Evolutionary conservation across 2,888 invertebrate species (phyloP), one percentile per base, ranked within the genome.

Genomic region (Pheosia tremula): DNA sequence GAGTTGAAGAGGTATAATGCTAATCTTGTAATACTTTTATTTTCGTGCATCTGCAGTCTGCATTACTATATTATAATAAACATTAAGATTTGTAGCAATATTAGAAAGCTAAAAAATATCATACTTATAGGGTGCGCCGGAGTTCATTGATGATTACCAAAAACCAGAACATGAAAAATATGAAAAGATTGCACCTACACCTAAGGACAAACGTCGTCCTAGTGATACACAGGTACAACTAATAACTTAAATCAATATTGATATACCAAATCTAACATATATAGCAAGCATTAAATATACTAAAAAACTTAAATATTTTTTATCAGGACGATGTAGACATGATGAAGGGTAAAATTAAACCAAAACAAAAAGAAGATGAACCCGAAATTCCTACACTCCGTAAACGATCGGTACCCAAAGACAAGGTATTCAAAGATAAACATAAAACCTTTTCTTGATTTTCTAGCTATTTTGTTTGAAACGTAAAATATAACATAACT

Each of bases 81-180:
- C n/a, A n/a, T 3, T 24, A 1, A 24, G 24, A n/a, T 47, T 43
- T 43, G 0, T 9, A 7, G 3, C n/a, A 36, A 36, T n/a, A 24
- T 57, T 36, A 61, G 37, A 52, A 61, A 52, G 54, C 41, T 58
- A 60, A 53, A 38, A 60, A 57, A 56, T 62, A 66, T 58, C 53
- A 58, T 54, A 68, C 66, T 88, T 85, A 71, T 87, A 92, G 92
- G 88, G 79, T 60, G 80, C 81, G 66, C 81, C 93, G 59, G 95
- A 95, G 68, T 90, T 95, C 47, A 86, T 95, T 70, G 96, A 96
- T 49, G 97, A 97, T 88, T 97, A 97, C 79, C 96, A 97, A 80
- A 95, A 95, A 74, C 95, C 96, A 0, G 95, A 95, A 71, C 90
- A 96, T 59, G 96, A 96, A 83, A 95, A 95, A 85, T 96, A 95